phyloP scores from a whole-genome alignment of 1,140 invertebrate genomes.

The Zaprionus inermis region DNA sequence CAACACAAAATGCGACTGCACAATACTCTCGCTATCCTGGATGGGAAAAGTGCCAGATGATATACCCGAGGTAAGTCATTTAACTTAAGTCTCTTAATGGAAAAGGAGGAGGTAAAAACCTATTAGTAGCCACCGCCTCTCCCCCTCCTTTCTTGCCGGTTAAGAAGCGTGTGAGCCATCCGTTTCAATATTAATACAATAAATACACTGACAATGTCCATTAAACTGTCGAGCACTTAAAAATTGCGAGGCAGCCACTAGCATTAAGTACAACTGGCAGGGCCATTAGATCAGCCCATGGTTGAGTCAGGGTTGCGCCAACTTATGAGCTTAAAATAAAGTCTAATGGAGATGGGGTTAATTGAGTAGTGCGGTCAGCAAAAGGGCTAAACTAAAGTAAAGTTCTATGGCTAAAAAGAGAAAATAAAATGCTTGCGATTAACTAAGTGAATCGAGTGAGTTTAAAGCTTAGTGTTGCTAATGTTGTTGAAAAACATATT shows the following conservation, averaged over 20 bases:
- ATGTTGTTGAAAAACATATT: no score
- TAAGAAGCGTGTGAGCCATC: neutral
- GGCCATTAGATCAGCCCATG: slow-evolving; percentile 44
- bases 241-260: slow-evolving; percentile 50
- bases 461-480: no score
- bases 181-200: slow-evolving; percentile 72
- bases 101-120: slow-evolving; percentile 21
- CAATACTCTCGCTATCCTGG: slow-evolving; percentile 97
- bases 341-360: slow-evolving; percentile 18
- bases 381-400: slow-evolving; percentile 19
- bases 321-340: slow-evolving; percentile 19
- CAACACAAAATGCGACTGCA: slow-evolving; percentile 97
- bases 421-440: neutral
- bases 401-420: neutral
- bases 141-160: neutral
- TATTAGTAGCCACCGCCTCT: slow-evolving; percentile 31
- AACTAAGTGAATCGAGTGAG: neutral
- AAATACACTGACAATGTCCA: slow-evolving; percentile 70
- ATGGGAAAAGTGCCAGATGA: slow-evolving; percentile 99
- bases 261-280: slow-evolving; percentile 42
- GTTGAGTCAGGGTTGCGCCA: neutral
- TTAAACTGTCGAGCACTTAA: slow-evolving; percentile 71
- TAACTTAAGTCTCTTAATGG: no score
- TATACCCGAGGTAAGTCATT: slow-evolving; percentile 91
- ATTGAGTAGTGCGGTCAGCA: neutral